Evolutionary conservation across 1,140 invertebrate species (phyloP), one percentile per base, ranked within the genome.

Genomic region (Eubasilissa regina): DNA sequence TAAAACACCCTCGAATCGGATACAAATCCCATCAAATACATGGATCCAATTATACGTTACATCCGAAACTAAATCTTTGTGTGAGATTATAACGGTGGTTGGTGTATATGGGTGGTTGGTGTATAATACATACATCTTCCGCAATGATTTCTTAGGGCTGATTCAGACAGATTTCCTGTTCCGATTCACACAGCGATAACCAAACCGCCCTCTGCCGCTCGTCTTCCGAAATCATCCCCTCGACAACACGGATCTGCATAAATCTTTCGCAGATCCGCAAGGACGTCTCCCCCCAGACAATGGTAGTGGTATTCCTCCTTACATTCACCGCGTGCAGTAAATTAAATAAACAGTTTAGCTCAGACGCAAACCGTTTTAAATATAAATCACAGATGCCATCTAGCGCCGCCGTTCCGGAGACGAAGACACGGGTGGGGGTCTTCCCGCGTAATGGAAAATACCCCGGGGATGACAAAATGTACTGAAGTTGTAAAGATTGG

Each of bases 261-360:
- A 77, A 77, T 77, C 75, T 77, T 44, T 35, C 43, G n/a, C 62
- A 68, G 75, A 48, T 48, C 60, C 47, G 19, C 75, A 25, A 19
- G 47, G 62, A 70, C 75, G 55, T 55, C 75, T 55, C 51, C 8
- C 4, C 12, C 47, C 10, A 25, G 35, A 48, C 44, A 47, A 15
- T 47, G 44, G 25, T 6, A 6, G 25, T 8, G 60, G 60, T 25
- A 64, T n/a, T n/a, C 25, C 35, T 43, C 25, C 25, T n/a, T 17
- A 25, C 60, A 17, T 76, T 76, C 55, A 66, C 75, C 75, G 45
- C 75, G 45, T 51, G 75, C 75, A 76, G 58, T 76, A 76, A 76
- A 76, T 76, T 76, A 76, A 76, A 76, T 76, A 70, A 77, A 70
- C 75, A 68, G 75, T 77, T 77, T 48, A 77, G 47, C 75, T n/a